A percentile compares a stretch with the other conserved stretches of the same genome.
phyloP scores from a whole-genome alignment of 2,113 vertebrate genomes.

The Xyliphius kryptos region DNA sequence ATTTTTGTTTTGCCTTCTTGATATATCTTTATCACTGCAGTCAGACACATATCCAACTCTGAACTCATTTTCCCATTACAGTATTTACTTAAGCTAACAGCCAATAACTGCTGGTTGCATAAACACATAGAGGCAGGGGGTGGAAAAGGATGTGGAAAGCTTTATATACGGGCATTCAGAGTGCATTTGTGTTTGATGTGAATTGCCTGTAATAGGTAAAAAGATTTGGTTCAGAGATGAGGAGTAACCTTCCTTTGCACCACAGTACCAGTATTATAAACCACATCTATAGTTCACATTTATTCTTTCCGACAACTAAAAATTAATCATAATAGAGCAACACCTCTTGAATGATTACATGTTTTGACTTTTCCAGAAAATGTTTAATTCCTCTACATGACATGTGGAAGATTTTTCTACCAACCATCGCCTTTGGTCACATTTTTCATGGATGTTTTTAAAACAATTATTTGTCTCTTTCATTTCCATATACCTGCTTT shows the following conservation, averaged over 20 bases:
- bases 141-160: neutral
- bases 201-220: conserved; percentile 19
- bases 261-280: conserved; percentile 40
- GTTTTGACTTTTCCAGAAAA: conserved; percentile 53
- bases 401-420: too few relatives aligned
- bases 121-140: conserved; percentile 28
- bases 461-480: too few relatives aligned
- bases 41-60: conserved; percentile 5
- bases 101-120: conserved; percentile 2
- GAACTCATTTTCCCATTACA: conserved; percentile 25
- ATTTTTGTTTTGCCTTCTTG: conserved; percentile 29
- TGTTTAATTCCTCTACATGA: conserved; percentile 52
- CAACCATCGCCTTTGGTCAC: too few relatives aligned
- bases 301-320: conserved; percentile 41
- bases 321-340: conserved; percentile 34
- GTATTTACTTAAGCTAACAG: conserved; percentile 28
- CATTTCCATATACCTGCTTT: too few relatives aligned
- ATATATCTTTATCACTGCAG: conserved; percentile 34
- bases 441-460: too few relatives aligned
- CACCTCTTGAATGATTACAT: conserved; percentile 45
- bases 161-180: neutral
- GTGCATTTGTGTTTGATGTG: conserved; percentile 5
- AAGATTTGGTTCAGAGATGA: conserved; percentile 5
- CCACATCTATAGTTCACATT: conserved; percentile 38
- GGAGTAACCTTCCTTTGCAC: conserved; percentile 37